These are phyloP conservation scores for Gymnoscopelus microlampas DNA, from an alignment of 2,797 vertebrate genomes.

Conservation along the genomic window DNA sequence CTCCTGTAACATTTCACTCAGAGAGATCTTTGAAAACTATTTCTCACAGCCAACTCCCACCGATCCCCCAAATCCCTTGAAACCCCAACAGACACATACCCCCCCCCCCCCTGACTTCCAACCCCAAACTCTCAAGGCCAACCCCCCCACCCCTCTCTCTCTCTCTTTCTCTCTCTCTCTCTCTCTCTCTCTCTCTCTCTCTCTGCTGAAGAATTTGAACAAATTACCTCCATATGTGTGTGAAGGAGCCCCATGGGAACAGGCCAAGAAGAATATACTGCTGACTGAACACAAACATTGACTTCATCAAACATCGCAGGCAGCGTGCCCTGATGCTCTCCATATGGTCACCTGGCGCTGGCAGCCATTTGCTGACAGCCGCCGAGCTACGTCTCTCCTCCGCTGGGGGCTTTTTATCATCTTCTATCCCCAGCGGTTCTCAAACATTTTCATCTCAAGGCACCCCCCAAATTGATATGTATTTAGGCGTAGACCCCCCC, in stretches of 20 bases:
- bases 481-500: no score
- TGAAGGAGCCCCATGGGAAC: constrained; percentile 70
- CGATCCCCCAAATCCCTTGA: background rate
- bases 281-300: constrained; percentile 76
- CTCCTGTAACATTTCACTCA: constrained; percentile 19
- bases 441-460: no score
- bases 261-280: constrained; percentile 68
- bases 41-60: constrained; percentile 21
- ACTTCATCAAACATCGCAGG: constrained; percentile 71
- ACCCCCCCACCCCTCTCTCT: constrained; percentile 42
- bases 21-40: constrained; percentile 29
- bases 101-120: constrained; percentile 32
- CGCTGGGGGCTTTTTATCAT: constrained; percentile 50
- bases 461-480: no score
- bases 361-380: constrained; percentile 47
- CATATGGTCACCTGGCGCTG: constrained; percentile 68
- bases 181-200: constrained; percentile 48
- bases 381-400: constrained; percentile 36
- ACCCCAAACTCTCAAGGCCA: constrained; percentile 33
- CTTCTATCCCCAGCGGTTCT: background rate
- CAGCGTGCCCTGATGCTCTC: constrained; percentile 64
- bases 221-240: constrained; percentile 80
- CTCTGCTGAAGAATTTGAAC: constrained; percentile 65
- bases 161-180: constrained; percentile 37
- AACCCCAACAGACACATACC: constrained; percentile 28